Evolutionary conservation across 1,140 invertebrate genomes (phyloP).

Genomic region (Heliothis subflexa): DNA sequence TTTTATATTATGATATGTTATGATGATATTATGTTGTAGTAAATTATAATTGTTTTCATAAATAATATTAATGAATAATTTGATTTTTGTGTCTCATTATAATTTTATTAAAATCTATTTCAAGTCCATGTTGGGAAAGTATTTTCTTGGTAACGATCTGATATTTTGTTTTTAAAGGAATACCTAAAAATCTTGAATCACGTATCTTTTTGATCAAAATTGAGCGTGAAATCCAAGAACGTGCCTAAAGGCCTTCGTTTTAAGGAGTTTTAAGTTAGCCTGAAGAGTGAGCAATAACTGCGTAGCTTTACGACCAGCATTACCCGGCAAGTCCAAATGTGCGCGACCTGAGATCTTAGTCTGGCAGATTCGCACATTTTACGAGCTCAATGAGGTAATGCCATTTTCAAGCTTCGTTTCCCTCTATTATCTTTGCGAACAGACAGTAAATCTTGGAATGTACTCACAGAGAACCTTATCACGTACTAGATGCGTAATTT

Average conservation of each 20-base stretch:
- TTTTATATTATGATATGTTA: no score
- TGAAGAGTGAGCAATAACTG: slow-evolving; percentile 32
- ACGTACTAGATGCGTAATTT: slow-evolving; percentile 42
- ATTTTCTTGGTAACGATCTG: no score
- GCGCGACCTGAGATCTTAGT: slow-evolving; percentile 49
- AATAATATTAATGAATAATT: no score
- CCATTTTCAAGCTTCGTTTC: slow-evolving; percentile 60
- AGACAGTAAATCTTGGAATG: slow-evolving; percentile 54
- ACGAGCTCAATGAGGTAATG: slow-evolving; percentile 58
- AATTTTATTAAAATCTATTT: no score
- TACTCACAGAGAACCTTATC: slow-evolving; percentile 51
- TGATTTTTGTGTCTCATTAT: no score
- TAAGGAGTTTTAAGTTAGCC: slow-evolving; percentile 45
- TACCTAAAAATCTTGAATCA: not conserved
- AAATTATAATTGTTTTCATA: no score
- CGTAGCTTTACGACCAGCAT: slow-evolving; percentile 48
- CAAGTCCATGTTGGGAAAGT: no score
- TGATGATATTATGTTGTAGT: no score
- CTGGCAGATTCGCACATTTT: slow-evolving; percentile 55
- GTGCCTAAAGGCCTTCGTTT: slow-evolving; percentile 42
- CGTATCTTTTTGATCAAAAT: not conserved
- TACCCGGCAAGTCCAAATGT: slow-evolving; percentile 48
- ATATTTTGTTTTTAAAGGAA: no score
- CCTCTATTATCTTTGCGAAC: slow-evolving; percentile 60
- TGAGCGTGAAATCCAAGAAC: slow-evolving; percentile 23